These are phyloP conservation scores for Ennomos quercinarius DNA, from an alignment of 2,888 invertebrate species.

Conservation along the genomic window DNA sequence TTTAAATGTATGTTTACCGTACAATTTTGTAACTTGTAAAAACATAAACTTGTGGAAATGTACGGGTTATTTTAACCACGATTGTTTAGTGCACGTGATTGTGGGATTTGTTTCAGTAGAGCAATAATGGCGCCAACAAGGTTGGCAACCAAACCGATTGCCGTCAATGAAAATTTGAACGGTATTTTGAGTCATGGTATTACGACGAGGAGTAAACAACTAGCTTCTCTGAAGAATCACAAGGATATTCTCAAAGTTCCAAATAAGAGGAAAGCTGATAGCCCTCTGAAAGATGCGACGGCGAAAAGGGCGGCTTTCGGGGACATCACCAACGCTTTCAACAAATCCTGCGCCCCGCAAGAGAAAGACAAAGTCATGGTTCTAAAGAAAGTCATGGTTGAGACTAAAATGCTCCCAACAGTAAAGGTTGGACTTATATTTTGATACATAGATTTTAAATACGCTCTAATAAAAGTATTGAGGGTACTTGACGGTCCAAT, in stretches of 20 bases:
- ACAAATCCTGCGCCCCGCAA: slow-evolving; percentile 69
- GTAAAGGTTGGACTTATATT: slow-evolving; percentile 66
- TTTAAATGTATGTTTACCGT: slow-evolving; percentile 66
- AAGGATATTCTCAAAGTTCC: slow-evolving; percentile 79
- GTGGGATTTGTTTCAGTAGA: slow-evolving; percentile 60
- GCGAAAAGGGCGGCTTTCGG: slow-evolving; percentile 94
- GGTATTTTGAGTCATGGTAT: slow-evolving; percentile 81
- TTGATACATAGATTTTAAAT: background rate
- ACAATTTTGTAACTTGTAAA: slow-evolving; percentile 35
- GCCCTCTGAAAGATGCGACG: slow-evolving; percentile 90
- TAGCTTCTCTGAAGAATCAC: slow-evolving; percentile 77
- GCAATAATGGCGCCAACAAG: slow-evolving; percentile 87
- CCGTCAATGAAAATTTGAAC: slow-evolving; percentile 75
- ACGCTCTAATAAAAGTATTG: slow-evolving; percentile 19
- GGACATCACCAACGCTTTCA: slow-evolving; percentile 92
- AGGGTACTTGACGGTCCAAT: slow-evolving; percentile 48
- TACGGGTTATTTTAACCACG: slow-evolving; percentile 35
- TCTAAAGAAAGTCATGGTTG: slow-evolving; percentile 81
- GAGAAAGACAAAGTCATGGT: slow-evolving; percentile 72
- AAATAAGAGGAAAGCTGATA: slow-evolving; percentile 92
- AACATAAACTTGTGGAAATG: slow-evolving; percentile 13
- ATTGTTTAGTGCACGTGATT: slow-evolving; percentile 61
- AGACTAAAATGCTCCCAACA: slow-evolving; percentile 77
- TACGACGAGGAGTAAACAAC: slow-evolving; percentile 87
- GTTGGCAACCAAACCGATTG: slow-evolving; percentile 81